phyloP scores from a whole-genome alignment of 2,113 vertebrate genomes.

The Leiothrix lutea region DNA sequence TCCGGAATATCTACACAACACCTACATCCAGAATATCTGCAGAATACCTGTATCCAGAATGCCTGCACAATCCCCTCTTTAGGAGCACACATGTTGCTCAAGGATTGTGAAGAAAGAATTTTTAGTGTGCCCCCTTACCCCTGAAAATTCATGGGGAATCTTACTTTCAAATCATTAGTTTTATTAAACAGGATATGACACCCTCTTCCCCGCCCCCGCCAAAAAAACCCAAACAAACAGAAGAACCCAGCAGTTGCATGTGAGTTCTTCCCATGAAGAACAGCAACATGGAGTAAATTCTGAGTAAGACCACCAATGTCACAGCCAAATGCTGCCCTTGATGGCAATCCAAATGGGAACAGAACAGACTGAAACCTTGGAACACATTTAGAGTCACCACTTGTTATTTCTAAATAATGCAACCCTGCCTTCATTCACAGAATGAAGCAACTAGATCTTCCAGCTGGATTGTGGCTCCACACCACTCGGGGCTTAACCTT shows the following conservation, averaged over 20 bases:
- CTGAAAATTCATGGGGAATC: background rate
- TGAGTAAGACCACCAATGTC: background rate
- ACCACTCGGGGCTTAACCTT: background rate
- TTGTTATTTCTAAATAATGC: background rate
- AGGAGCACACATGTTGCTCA: accelerated
- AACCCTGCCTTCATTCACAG: background rate
- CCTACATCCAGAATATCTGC: background rate
- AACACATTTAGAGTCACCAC: background rate
- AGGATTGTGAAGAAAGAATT: background rate
- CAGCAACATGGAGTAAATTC: background rate
- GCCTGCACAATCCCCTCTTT: background rate
- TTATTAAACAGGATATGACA: background rate
- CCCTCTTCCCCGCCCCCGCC: accelerated
- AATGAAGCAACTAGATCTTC: background rate
- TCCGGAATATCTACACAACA: no score
- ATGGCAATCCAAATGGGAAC: background rate
- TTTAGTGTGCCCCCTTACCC: background rate
- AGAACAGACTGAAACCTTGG: background rate
- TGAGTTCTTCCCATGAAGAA: background rate
- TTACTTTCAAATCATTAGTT: background rate
- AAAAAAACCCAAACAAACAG: background rate
- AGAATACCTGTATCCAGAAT: background rate
- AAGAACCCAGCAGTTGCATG: background rate
- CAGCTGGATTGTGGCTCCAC: background rate
- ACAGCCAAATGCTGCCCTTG: background rate